These are phyloP conservation scores for Emmelina monodactyla DNA, from an alignment of 2,888 invertebrate genomes.

Conservation along the genomic window DNA sequence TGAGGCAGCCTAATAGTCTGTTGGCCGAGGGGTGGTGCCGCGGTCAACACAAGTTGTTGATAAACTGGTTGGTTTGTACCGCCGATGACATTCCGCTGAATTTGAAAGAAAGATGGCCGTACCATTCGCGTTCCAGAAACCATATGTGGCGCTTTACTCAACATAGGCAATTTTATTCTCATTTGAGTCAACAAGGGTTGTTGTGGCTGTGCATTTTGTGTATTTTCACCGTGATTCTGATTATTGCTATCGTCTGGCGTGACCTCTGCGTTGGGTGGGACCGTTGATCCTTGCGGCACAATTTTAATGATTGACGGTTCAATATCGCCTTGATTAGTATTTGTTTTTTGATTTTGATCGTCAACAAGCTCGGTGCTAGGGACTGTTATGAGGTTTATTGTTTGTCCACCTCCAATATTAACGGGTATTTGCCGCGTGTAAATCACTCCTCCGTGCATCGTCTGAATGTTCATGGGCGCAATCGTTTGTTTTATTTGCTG, in stretches of 20 bases:
- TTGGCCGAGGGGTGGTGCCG: conserved; percentile 52
- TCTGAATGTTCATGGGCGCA: conserved; percentile 65
- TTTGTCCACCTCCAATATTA: conserved; percentile 62
- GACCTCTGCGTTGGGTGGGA: conserved; percentile 26
- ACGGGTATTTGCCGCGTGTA: conserved; percentile 77
- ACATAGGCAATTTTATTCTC: conserved; percentile 60
- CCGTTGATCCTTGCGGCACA: conserved; percentile 41
- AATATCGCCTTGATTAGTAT: conserved; percentile 33
- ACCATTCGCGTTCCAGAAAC: conserved; percentile 66
- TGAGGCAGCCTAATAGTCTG: conserved; percentile 49
- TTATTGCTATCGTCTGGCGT: conserved; percentile 36
- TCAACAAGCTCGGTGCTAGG: conserved; percentile 53
- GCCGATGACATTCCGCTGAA: conserved; percentile 68
- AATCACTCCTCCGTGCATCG: conserved; percentile 73
- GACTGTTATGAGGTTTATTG: conserved; percentile 66
- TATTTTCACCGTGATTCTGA: conserved; percentile 28
- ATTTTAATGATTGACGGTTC: conserved; percentile 57
- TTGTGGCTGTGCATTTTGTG: conserved; percentile 34
- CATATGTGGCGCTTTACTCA: conserved; percentile 61
- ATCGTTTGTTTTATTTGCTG: conserved; percentile 61
- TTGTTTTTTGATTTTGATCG: conserved; percentile 46
- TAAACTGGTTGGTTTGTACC: conserved; percentile 62
- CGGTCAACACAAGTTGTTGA: conserved; percentile 56
- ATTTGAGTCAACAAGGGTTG: conserved; percentile 60
- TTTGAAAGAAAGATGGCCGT: conserved; percentile 63